Evolutionary conservation across 2,113 vertebrate genomes (phyloP).

Genomic region (Acrocephalus arundinaceus): DNA sequence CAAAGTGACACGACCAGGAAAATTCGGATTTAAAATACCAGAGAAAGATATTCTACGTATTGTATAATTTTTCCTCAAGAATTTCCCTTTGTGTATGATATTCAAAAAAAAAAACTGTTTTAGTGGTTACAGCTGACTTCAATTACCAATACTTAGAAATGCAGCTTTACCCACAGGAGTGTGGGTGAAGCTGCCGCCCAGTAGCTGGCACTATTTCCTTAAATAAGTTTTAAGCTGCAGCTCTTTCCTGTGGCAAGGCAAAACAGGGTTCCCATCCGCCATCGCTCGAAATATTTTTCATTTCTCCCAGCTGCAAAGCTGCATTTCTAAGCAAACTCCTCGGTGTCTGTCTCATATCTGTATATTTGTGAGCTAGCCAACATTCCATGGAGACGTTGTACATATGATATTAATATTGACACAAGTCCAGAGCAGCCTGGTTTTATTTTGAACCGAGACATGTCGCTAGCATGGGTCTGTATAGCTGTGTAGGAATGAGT

Average conservation of each 20-base stretch:
- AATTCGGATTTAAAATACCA: background rate
- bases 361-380: slow-evolving; percentile 55
- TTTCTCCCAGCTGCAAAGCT: slow-evolving; percentile 2
- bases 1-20: slow-evolving; percentile 17
- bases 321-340: slow-evolving; percentile 30
- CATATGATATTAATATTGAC: slow-evolving; percentile 72
- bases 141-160: background rate
- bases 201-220: slow-evolving; percentile 65
- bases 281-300: background rate
- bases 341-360: slow-evolving; percentile 51
- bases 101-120: background rate
- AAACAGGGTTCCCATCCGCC: slow-evolving; percentile 54
- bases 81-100: background rate
- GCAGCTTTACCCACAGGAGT: background rate
- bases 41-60: slow-evolving; percentile 43
- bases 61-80: slow-evolving; percentile 22
- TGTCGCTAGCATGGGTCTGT: slow-evolving; percentile 40
- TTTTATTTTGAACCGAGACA: slow-evolving; percentile 55
- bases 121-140: slow-evolving; percentile 25
- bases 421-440: slow-evolving; percentile 34
- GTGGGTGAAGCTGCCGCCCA: slow-evolving; percentile 33
- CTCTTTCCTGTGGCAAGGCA: slow-evolving; percentile 36
- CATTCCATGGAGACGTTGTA: slow-evolving; percentile 65
- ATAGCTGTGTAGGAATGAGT: slow-evolving; percentile 47
- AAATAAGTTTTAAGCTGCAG: slow-evolving; percentile 14